Evolutionary conservation across 1,140 invertebrate species (phyloP), one percentile per base, ranked within the genome.

Genomic region (Anadara kagoshimensis): DNA sequence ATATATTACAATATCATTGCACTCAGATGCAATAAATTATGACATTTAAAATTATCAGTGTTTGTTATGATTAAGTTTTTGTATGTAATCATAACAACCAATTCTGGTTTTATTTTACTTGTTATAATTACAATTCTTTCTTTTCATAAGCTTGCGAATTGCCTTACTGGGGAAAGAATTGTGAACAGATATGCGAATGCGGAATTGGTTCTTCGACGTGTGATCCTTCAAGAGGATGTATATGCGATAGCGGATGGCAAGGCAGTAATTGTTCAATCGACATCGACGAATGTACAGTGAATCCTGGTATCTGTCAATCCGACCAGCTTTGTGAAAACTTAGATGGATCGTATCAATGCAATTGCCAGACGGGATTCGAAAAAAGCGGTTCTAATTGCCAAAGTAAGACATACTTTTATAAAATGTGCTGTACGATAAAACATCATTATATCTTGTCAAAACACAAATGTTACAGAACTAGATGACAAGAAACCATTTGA

Each of bases 271-370:
- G 67, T 22, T 51, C 26, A 10, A 11, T 26, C 24, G 73, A 75
- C 43, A 53, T 70, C 26, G 44, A 75, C 20, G 73, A 75, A 49
- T 75, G 73, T 43, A 51, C 12, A 22, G 18, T 43, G 18, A 44
- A 75, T 11, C 29, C 24, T 26, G 22, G 29, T 2, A 59, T 57
- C 16, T 75, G 73, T 61, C n/a, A n/a, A 3, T 43, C 58, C 20
- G 67, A 69, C 45, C 59, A n/a, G n/a, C n/a, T n/a, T n/a, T n/a
- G 73, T 24, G 36, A 66, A 5, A 75, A 75, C 43, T 53, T 45
- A 20, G 44, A n/a, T n/a, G n/a, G 73, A 7, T 47, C 41, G 3
- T 75, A 53, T n/a, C n/a, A 11, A 26, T 75, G 73, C 45, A 29
- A 61, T 26, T 69, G 67, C 61, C 51, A 10, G 8, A 29, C 22